Conservation (phyloP, 1,140 invertebrate genomes). For the Bombus soroeensis region DNA sequence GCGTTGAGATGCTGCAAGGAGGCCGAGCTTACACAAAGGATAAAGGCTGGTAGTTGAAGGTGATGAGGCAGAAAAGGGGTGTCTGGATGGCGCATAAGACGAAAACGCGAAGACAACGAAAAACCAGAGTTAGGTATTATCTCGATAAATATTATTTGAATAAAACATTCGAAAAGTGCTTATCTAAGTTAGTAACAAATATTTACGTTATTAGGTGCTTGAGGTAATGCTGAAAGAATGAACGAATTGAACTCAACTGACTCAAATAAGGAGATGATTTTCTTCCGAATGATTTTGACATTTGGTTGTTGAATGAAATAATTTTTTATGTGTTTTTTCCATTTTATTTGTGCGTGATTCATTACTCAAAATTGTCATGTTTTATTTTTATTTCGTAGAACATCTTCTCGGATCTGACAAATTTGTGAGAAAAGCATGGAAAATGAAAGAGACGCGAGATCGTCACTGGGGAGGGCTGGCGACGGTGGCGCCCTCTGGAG, state of each 20-base stretch:
- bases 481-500: slow-evolving; percentile 19
- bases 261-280: too few relatives aligned
- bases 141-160: not conserved
- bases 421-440: slow-evolving; percentile 15
- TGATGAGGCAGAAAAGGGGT: not conserved
- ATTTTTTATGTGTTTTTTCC: too few relatives aligned
- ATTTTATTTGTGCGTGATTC: too few relatives aligned
- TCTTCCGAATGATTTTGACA: too few relatives aligned
- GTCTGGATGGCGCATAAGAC: not conserved
- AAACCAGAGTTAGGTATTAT: not conserved
- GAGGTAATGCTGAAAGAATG: not conserved
- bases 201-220: not conserved
- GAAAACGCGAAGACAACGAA: slow-evolving; percentile 22
- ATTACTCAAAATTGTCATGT: not conserved
- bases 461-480: slow-evolving; percentile 13
- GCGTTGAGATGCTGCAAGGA: slow-evolving; percentile 59
- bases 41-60: slow-evolving; percentile 27
- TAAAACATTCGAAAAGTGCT: not conserved
- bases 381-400: not conserved
- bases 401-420: not conserved
- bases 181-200: not conserved
- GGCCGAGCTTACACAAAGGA: slow-evolving; percentile 63
- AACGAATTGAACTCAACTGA: too few relatives aligned
- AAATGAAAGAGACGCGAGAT: slow-evolving; percentile 33
- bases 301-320: too few relatives aligned